These are phyloP conservation scores for Phengaris arion DNA, from an alignment of 2,888 invertebrate species.

Conservation along the genomic window DNA sequence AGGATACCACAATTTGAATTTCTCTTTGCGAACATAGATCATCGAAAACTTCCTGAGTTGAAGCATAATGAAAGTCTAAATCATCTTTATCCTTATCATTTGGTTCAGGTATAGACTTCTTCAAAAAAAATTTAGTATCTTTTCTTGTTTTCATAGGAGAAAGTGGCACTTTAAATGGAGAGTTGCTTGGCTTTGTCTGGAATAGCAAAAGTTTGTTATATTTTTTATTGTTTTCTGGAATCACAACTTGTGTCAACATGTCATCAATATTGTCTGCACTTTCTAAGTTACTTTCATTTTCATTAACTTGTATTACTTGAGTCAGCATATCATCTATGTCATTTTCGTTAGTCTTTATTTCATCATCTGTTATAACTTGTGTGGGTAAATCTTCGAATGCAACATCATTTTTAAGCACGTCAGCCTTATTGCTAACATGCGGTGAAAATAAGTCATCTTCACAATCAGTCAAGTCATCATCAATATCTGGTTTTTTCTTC, in stretches of 20 bases:
- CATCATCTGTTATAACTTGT: conserved; percentile 42
- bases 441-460: conserved; percentile 43
- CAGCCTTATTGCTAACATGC: conserved; percentile 13
- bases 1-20: background rate
- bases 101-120: conserved; percentile 30
- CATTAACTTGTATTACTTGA: conserved; percentile 39
- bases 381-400: conserved; percentile 43
- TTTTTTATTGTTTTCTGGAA: conserved; percentile 38
- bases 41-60: conserved; percentile 62
- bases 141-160: conserved; percentile 54
- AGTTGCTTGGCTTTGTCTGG: background rate
- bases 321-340: conserved; percentile 46
- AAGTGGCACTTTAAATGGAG: conserved; percentile 60
- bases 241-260: conserved; percentile 47
- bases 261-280: conserved; percentile 42
- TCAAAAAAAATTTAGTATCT: conserved; percentile 40
- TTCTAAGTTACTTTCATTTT: background rate
- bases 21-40: conserved; percentile 62
- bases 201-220: background rate
- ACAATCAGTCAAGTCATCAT: conserved; percentile 54
- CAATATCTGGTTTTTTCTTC: conserved; percentile 33
- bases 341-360: conserved; percentile 28
- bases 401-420: conserved; percentile 31
- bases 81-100: conserved; percentile 49
- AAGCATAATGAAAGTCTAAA: conserved; percentile 45